phyloP scores from a whole-genome alignment of 2,797 vertebrate species.

The Enteromius treurensis region DNA sequence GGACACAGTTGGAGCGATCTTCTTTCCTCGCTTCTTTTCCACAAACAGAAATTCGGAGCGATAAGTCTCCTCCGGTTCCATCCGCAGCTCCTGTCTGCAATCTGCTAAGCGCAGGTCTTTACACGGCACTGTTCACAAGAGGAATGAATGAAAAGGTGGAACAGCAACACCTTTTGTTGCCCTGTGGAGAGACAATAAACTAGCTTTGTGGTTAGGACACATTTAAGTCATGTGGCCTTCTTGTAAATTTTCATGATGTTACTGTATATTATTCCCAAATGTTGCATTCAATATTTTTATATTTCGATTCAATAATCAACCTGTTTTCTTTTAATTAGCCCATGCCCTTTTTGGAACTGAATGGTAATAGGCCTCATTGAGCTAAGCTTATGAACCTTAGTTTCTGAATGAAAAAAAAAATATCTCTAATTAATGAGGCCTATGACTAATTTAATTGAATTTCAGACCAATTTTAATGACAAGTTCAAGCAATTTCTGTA shows the following conservation, averaged over 20 bases:
- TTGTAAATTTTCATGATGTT: not conserved
- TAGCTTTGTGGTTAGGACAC: not conserved
- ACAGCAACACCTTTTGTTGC: conserved; percentile 9
- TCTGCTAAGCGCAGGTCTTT: conserved; percentile 20
- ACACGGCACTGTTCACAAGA: conserved; percentile 32
- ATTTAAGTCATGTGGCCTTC: not conserved
- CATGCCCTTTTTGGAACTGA: not conserved
- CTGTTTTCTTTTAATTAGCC: not conserved
- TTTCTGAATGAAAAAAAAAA: not conserved
- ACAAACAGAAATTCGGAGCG: conserved; percentile 46
- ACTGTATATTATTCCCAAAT: not conserved
- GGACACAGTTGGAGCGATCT: conserved; percentile 27
- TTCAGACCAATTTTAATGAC: too few species aligned
- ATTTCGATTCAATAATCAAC: not conserved
- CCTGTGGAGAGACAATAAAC: not conserved
- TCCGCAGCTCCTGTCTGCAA: conserved; percentile 17
- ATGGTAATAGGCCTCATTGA: not conserved
- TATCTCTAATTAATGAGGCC: not conserved
- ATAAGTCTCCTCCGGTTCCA: conserved; percentile 39
- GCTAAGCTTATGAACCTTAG: not conserved
- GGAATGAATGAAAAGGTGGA: conserved; percentile 17
- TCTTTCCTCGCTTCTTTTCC: conserved; percentile 34
- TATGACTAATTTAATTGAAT: not conserved
- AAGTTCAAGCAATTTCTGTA: not conserved
- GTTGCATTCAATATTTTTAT: not conserved